Evolutionary conservation across 2,888 invertebrate species (phyloP), one percentile per base, ranked within the genome.

Genomic region (Plusia festucae): DNA sequence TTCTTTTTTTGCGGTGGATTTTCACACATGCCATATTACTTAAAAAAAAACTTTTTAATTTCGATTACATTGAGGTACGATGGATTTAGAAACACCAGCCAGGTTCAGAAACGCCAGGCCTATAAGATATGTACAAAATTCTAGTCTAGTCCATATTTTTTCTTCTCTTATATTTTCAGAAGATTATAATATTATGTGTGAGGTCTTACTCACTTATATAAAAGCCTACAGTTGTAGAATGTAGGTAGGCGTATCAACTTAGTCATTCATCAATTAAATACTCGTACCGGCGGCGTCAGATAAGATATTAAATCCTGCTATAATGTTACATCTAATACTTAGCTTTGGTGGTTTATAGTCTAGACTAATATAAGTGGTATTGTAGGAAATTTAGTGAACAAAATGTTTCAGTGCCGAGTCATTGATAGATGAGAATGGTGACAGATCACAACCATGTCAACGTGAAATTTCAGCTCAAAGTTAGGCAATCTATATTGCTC

Each of bases 261-360:
- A 68, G 54, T 60, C 75, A 81, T 80, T 70, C 67, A 80, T 78
- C 81, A 78, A 72, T 77, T 78, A 71, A 80, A 52, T 65, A 55
- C 60, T 60, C 44, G 16, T 59, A 46, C 58, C 13, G 20, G 22
- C 13, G 20, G 22, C 9, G 59, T 56, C 32, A 54, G 76, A 79
- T 76, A 76, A 69, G 32, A 62, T 67, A 32, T 56, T 16, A 51
- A 55, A 57, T 65, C 56, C 53, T 56, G 58, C 60, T 52, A 61
- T 65, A 71, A 52, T 76, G 68, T 68, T 57, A 56, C 40, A 52
- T 62, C 66, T 70, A 52, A 51, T 67, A 54, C 53, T 65, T 32
- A 53, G 51, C 16, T 75, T 55, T 15, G 16, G 61, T 66, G 56
- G 40, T 65, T 56, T 18, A 34, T 57, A 27, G 22, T 30, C 40